Conservation (phyloP, 2,113 vertebrate genomes). For the Rhinopithecus roxellana region DNA sequence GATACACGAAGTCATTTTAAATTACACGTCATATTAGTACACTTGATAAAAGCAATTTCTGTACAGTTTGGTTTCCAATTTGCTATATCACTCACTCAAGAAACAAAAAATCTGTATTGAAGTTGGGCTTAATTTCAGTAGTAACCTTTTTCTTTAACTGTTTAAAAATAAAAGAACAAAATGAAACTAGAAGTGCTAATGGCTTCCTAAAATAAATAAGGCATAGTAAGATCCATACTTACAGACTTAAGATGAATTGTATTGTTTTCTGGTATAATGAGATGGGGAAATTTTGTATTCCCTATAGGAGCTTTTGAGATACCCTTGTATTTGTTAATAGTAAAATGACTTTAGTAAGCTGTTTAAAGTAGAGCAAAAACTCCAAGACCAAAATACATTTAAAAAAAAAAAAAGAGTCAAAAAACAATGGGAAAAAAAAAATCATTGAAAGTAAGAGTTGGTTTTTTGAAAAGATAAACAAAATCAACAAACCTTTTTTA, state of each 20-base stretch:
- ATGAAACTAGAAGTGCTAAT: not conserved
- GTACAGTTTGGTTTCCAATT: not conserved
- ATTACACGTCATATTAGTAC: not conserved
- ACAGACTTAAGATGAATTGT: not conserved
- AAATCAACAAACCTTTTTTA: not conserved
- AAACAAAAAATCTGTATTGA: not conserved
- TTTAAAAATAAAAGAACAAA: not conserved
- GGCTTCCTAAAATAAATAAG: not conserved
- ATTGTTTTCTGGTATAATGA: not conserved
- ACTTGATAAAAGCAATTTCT: not conserved
- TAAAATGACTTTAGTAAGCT: not conserved
- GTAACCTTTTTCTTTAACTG: not conserved
- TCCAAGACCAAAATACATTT: not conserved
- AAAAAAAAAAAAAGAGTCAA: not conserved
- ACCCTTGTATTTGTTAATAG: not conserved
- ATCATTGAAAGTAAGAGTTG: not conserved
- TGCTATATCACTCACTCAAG: not conserved
- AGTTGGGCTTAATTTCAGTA: not conserved
- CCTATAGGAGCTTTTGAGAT: not conserved
- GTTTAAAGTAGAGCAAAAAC: not conserved
- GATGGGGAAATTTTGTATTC: not conserved
- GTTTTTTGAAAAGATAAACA: not conserved
- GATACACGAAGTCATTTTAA: not conserved
- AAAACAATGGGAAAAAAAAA: not conserved
- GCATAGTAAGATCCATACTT: not conserved